Conservation (phyloP, 2,113 vertebrate genomes). For the Pseudorectes ferrugineus region DNA sequence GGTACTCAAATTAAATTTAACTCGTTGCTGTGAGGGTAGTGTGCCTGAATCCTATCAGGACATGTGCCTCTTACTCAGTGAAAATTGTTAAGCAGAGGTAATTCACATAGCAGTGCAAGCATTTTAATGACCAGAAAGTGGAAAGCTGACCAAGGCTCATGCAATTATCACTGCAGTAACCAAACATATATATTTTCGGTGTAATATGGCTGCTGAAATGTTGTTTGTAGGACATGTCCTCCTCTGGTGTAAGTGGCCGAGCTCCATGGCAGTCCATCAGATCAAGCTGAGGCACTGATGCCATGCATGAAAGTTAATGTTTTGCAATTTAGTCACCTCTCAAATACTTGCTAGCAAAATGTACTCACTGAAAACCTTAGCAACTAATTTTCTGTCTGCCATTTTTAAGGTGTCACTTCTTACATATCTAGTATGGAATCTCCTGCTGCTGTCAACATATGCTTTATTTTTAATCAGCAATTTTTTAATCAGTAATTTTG, state of each 20-base stretch:
- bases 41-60: neutral
- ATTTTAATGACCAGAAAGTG: neutral
- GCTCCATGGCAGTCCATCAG: neutral
- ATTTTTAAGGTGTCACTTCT: neutral
- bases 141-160: neutral
- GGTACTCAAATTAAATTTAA: neutral
- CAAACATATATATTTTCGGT: neutral
- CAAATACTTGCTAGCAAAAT: neutral
- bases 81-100: neutral
- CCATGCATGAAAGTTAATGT: neutral
- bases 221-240: neutral
- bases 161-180: neutral
- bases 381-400: neutral
- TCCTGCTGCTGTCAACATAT: neutral
- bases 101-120: neutral
- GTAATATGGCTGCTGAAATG: neutral
- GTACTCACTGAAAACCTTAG: neutral
- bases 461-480: neutral
- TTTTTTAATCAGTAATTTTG: too few relatives aligned
- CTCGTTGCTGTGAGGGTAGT: neutral
- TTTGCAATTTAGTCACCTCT: neutral
- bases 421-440: neutral
- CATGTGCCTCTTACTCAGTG: neutral
- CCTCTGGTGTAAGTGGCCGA: neutral
- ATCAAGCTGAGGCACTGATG: neutral